phyloP scores from a whole-genome alignment of 1,140 invertebrate genomes.

The Drosophila repletoides region DNA sequence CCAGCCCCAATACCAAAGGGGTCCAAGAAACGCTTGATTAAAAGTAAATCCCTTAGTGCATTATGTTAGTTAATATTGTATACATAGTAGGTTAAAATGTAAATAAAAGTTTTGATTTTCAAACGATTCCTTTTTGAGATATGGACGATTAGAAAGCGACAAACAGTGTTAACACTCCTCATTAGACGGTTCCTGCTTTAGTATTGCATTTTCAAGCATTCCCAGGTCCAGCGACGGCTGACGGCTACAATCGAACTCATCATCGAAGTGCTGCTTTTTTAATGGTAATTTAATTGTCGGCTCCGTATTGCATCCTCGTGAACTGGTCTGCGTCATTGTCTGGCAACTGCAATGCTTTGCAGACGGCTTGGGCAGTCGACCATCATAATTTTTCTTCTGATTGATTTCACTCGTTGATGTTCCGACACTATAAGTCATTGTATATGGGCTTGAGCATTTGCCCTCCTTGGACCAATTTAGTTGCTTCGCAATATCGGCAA shows the following conservation, averaged over 20 bases:
- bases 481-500: conserved; percentile 38
- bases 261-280: not conserved
- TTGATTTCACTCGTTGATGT: conserved; percentile 34
- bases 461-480: conserved; percentile 28
- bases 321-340: not conserved
- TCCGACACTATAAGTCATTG: conserved; percentile 11
- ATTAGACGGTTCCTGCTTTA: not conserved
- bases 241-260: not conserved
- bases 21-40: conserved; percentile 9
- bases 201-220: no score
- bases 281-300: not conserved
- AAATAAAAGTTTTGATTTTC: conserved; percentile 1
- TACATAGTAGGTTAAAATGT: conserved; percentile 1
- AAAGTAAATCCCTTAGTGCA: conserved; percentile 28
- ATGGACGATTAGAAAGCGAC: not conserved
- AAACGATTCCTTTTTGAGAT: not conserved
- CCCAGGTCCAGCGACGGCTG: no score
- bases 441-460: not conserved
- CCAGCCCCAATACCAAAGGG: not conserved
- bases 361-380: not conserved
- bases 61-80: conserved; percentile 17
- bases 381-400: not conserved
- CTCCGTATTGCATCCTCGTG: conserved; percentile 10
- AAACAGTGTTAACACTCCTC: no score
- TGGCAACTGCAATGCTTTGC: conserved; percentile 1